Conservation (phyloP, 2,797 vertebrate genomes). For the Helostoma temminkii region DNA sequence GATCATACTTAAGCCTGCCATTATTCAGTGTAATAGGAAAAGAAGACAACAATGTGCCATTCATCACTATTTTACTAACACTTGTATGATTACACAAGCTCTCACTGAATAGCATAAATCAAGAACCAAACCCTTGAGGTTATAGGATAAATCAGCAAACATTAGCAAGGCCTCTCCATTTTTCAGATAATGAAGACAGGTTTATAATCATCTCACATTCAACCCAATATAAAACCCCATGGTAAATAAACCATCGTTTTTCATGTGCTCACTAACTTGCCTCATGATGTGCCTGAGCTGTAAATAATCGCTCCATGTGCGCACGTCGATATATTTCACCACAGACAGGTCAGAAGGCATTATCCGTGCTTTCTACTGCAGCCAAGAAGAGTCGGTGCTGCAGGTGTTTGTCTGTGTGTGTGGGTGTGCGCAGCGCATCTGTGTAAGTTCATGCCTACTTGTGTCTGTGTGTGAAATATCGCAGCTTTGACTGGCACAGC, state of each 20-base stretch:
- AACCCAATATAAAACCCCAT: conserved; percentile 70
- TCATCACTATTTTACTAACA: conserved; percentile 82
- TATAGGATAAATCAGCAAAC: conserved; percentile 79
- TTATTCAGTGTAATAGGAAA: conserved; percentile 69
- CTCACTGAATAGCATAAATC: conserved; percentile 76
- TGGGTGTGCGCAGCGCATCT: conserved; percentile 32
- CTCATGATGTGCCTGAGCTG: conserved; percentile 62
- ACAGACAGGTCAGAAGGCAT: conserved; percentile 72
- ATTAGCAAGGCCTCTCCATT: conserved; percentile 76
- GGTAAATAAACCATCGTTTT: conserved; percentile 72
- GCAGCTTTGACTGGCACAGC: conserved; percentile 66
- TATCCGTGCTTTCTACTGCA: conserved; percentile 49
- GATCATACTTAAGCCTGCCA: conserved; percentile 50
- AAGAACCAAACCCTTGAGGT: conserved; percentile 65
- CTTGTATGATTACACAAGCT: conserved; percentile 76
- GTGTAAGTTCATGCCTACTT: conserved; percentile 48
- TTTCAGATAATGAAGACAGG: conserved; percentile 80
- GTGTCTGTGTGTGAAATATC: conserved; percentile 64
- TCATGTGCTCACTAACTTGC: conserved; percentile 60
- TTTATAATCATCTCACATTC: conserved; percentile 80
- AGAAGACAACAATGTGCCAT: conserved; percentile 72
- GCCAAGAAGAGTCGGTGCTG: conserved; percentile 66
- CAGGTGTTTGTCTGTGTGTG: conserved; percentile 66
- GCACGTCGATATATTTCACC: conserved; percentile 68
- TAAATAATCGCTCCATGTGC: conserved; percentile 67